Conservation (phyloP, 2,888 invertebrate genomes). For the Acronicta aceris region DNA sequence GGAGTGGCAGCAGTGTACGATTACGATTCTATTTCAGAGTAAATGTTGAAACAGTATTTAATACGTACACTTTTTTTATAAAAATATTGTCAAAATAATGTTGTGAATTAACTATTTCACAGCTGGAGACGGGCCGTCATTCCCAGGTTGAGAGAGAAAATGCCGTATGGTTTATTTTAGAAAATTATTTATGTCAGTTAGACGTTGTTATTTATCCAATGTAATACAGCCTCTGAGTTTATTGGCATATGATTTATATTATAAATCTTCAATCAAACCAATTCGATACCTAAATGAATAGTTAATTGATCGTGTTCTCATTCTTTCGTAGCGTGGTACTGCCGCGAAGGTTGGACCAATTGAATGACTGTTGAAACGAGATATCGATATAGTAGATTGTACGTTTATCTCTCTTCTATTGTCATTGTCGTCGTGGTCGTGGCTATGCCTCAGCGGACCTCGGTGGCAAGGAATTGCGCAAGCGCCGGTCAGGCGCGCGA, state of each 20-base stretch:
- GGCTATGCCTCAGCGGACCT: slow-evolving; percentile 26
- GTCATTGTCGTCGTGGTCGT: slow-evolving; percentile 19
- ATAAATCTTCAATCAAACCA: slow-evolving; percentile 58
- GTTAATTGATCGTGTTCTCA: slow-evolving; percentile 60
- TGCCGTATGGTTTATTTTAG: no score
- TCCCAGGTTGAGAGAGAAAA: no score
- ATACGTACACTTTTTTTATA: no score
- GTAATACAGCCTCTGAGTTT: slow-evolving; percentile 17
- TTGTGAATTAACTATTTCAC: no score
- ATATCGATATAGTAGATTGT: slow-evolving; percentile 40
- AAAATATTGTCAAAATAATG: no score
- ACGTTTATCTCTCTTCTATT: slow-evolving; percentile 42
- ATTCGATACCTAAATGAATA: slow-evolving; percentile 51
- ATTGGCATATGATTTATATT: slow-evolving; percentile 23
- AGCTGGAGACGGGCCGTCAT: no score
- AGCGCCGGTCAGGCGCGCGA: slow-evolving; percentile 68
- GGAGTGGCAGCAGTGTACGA: slow-evolving; percentile 3
- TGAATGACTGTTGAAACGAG: slow-evolving; percentile 35
- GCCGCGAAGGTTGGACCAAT: slow-evolving; percentile 39
- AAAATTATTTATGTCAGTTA: no score
- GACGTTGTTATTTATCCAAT: background rate
- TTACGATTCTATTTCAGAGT: background rate
- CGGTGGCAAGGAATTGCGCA: slow-evolving; percentile 66
- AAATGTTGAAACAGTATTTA: background rate
- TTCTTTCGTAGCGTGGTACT: slow-evolving; percentile 42